phyloP scores from a whole-genome alignment of 2,113 vertebrate genomes.

The Rhegmatorhina hoffmannsi region DNA sequence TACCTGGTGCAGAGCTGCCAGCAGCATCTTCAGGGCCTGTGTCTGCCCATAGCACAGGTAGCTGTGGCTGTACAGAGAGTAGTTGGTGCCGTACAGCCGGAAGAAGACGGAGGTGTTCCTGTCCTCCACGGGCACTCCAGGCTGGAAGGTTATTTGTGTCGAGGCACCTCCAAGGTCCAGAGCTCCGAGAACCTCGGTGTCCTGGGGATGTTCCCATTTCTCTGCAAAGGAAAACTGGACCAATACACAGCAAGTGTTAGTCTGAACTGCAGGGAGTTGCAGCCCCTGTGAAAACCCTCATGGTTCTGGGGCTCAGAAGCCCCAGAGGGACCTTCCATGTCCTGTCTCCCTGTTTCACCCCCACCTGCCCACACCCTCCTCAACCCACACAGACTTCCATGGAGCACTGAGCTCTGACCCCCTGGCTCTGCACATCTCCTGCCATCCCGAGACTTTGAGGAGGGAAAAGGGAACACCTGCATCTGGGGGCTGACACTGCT shows the following conservation, averaged over 20 bases:
- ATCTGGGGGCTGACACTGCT: fast-evolving
- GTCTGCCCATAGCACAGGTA: slow-evolving; percentile 81
- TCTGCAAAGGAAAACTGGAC: slow-evolving; percentile 79
- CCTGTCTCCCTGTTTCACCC: background rate
- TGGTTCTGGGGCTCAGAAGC: background rate
- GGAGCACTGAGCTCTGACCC: slow-evolving; percentile 70
- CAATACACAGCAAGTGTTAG: background rate
- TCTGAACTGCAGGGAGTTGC: background rate
- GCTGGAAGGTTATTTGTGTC: slow-evolving; percentile 82
- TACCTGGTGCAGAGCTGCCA: slow-evolving; percentile 72
- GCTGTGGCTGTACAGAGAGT: slow-evolving; percentile 81
- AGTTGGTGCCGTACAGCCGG: slow-evolving; percentile 74
- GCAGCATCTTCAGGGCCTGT: slow-evolving; percentile 72
- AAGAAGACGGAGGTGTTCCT: slow-evolving; percentile 53
- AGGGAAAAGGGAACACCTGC: background rate
- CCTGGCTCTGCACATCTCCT: background rate
- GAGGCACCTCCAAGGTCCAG: slow-evolving; percentile 85
- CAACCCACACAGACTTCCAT: slow-evolving; percentile 78
- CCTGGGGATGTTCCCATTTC: slow-evolving; percentile 73
- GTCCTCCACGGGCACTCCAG: slow-evolving; percentile 58
- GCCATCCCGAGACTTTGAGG: background rate
- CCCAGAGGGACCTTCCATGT: background rate
- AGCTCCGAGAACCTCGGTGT: slow-evolving; percentile 68
- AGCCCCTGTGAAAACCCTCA: background rate
- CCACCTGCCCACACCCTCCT: slow-evolving; percentile 60